A percentile compares a stretch with the other conserved stretches of the same genome.
Evolutionary conservation across 2,888 invertebrate genomes (phyloP).

Genomic region (Clusia tigrina): DNA sequence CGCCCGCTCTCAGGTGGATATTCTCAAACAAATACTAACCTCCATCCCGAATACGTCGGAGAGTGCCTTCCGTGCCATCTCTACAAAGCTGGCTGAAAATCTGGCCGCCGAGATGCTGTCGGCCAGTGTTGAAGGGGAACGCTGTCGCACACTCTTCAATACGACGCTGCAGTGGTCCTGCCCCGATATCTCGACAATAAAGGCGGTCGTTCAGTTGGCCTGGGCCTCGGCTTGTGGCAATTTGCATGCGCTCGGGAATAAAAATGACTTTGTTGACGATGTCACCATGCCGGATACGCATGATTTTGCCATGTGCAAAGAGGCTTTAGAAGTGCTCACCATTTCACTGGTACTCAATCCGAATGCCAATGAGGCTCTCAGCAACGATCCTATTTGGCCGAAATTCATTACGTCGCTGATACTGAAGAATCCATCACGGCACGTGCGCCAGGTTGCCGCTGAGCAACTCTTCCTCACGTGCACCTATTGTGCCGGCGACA

Average conservation of each 20-base stretch:
- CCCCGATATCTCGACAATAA: constrained; percentile 77
- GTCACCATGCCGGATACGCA: constrained; percentile 71
- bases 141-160: constrained; percentile 66
- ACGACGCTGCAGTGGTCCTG: constrained; percentile 74
- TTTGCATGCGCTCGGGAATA: constrained; percentile 73
- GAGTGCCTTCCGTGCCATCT: constrained; percentile 82
- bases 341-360: constrained; percentile 90
- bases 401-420: constrained; percentile 88
- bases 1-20: constrained; percentile 67
- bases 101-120: constrained; percentile 75
- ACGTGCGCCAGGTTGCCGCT: constrained; percentile 66
- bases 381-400: constrained; percentile 86
- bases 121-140: constrained; percentile 65
- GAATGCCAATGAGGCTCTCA: constrained; percentile 81
- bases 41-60: constrained; percentile 84
- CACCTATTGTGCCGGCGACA: constrained; percentile 64
- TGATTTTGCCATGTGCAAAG: constrained; percentile 80
- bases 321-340: constrained; percentile 91
- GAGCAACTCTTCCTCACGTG: constrained; percentile 63
- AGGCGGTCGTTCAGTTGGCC: constrained; percentile 78
- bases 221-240: constrained; percentile 82
- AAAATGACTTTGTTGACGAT: constrained; percentile 65
- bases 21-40: constrained; percentile 83
- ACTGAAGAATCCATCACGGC: constrained; percentile 80
- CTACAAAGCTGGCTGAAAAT: constrained; percentile 82